Evolutionary conservation across 2,888 invertebrate genomes (phyloP).

Genomic region (Endomychus coccineus): DNA sequence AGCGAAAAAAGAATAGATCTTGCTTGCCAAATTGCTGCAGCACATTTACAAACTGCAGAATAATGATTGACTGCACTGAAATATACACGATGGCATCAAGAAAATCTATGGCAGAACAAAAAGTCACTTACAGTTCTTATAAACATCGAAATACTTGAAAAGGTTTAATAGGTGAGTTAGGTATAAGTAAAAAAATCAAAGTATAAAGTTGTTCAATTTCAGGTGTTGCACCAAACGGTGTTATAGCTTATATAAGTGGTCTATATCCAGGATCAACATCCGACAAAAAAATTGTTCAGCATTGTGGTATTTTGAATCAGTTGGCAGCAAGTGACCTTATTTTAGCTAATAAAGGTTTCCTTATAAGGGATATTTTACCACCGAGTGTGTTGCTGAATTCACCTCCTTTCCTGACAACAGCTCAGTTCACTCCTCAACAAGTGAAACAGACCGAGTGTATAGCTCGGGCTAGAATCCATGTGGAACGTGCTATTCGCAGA

Average conservation of each 20-base stretch:
- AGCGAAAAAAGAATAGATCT: conserved; percentile 13
- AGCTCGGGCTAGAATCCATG: conserved; percentile 27
- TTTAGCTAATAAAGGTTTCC: conserved; percentile 27
- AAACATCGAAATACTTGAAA: conserved; percentile 9
- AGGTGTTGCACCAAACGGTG: conserved; percentile 14
- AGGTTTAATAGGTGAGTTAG: conserved; percentile 8
- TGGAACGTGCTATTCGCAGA: conserved; percentile 24
- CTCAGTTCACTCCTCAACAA: conserved; percentile 22
- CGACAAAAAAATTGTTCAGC: conserved; percentile 23
- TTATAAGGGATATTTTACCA: conserved; percentile 25
- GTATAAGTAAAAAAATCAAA: too few species aligned
- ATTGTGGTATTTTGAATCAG: conserved; percentile 20
- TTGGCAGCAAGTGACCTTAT: conserved; percentile 24
- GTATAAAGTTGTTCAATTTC: too few species aligned
- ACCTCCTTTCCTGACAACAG: conserved; percentile 23
- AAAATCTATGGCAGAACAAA: background rate
- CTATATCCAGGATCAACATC: conserved; percentile 15
- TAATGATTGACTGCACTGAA: conserved; percentile 13
- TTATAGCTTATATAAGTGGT: conserved; percentile 9
- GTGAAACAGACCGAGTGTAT: conserved; percentile 21
- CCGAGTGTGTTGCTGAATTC: conserved; percentile 25
- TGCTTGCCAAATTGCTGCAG: conserved; percentile 13
- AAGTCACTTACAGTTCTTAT: conserved; percentile 3
- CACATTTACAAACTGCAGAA: conserved; percentile 11
- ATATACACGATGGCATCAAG: conserved; percentile 3